Conservation (phyloP, 2,113 vertebrate genomes). For the Sinocyclocheilus anshuiensis region DNA sequence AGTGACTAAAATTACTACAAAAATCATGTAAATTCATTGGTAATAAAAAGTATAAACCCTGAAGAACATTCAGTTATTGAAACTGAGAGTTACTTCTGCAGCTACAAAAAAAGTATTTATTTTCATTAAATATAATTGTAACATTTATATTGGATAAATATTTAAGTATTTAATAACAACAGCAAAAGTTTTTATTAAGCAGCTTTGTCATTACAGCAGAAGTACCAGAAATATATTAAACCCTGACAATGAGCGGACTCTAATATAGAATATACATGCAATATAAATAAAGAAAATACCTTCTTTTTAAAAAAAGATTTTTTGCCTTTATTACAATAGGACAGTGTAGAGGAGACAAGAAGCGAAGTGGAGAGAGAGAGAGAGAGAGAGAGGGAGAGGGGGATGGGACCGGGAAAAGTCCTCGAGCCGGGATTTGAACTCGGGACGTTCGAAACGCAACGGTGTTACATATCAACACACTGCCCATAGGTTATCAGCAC, state of each 20-base stretch:
- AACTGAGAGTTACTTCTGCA: not conserved
- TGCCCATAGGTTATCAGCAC: no score
- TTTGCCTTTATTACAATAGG: no score
- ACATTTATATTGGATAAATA: not conserved
- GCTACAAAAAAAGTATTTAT: not conserved
- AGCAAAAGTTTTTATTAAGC: not conserved
- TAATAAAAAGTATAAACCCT: not conserved
- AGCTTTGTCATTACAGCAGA: not conserved
- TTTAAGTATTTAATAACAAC: not conserved
- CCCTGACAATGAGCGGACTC: not conserved
- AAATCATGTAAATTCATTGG: not conserved
- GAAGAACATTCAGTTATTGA: not conserved
- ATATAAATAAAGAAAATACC: not conserved
- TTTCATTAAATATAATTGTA: no score
- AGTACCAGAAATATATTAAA: not conserved
- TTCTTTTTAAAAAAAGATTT: no score
- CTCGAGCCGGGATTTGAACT: no score
- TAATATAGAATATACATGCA: not conserved
- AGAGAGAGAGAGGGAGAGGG: no score
- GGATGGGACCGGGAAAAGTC: no score
- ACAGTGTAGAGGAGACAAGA: no score
- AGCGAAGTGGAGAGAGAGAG: no score
- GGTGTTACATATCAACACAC: no score
- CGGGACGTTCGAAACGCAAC: no score
- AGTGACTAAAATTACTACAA: not conserved